Conservation (phyloP, 2,113 vertebrate species). For the Uria aalge region DNA sequence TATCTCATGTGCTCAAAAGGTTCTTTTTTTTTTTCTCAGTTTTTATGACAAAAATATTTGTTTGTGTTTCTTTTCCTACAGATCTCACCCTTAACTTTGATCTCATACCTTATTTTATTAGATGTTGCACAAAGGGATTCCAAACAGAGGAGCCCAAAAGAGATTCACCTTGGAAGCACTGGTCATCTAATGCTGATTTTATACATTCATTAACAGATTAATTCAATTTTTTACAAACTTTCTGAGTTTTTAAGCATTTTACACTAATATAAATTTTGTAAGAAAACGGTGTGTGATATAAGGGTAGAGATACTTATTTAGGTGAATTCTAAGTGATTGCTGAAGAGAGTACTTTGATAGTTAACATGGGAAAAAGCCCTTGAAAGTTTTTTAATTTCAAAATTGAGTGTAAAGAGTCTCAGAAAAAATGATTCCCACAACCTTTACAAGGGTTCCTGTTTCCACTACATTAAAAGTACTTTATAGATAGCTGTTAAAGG, state of each 20-base stretch:
- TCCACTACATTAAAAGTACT: background rate
- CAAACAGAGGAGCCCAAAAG: background rate
- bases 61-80: background rate
- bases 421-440: background rate
- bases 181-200: background rate
- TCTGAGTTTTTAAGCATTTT: background rate
- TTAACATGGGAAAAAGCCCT: background rate
- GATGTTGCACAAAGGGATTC: background rate
- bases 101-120: background rate
- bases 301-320: background rate
- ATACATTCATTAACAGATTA: background rate
- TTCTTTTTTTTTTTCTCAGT: rapidly evolving
- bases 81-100: background rate
- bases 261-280: background rate
- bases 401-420: background rate
- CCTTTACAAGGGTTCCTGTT: background rate
- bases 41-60: background rate
- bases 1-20: background rate
- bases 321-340: background rate
- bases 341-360: background rate
- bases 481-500: background rate
- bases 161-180: rapidly evolving
- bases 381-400: background rate
- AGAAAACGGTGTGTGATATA: background rate
- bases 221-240: rapidly evolving